Evolutionary conservation across 2,797 vertebrate genomes (phyloP).

Genomic region (Hipposideros larvatus): DNA sequence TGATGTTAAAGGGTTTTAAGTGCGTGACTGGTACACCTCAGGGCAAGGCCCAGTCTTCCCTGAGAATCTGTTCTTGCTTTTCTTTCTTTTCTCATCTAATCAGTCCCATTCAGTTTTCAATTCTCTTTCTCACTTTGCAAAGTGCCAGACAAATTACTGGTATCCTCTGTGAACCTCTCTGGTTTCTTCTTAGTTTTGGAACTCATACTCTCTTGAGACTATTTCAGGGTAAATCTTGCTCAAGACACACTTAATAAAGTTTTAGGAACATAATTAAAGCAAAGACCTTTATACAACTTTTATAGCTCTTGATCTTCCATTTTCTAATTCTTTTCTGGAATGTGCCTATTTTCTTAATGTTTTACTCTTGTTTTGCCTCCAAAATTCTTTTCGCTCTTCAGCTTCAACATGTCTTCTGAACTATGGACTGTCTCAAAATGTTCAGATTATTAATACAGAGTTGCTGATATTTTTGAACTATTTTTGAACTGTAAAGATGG

Average conservation of each 20-base stretch:
- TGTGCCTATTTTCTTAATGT: not conserved
- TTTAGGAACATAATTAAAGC: conserved; percentile 17
- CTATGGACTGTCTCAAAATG: too few species aligned
- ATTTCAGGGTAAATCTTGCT: conserved; percentile 50
- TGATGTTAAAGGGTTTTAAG: conserved; percentile 80
- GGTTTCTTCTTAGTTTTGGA: conserved; percentile 60
- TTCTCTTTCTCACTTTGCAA: conserved; percentile 77
- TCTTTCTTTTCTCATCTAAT: conserved; percentile 76
- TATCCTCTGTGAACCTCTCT: conserved; percentile 67
- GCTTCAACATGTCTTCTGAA: not conserved
- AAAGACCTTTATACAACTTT: not conserved
- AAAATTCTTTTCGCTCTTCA: not conserved
- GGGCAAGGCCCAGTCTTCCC: conserved; percentile 72
- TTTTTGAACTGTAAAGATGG: not conserved
- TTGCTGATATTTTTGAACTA: not conserved
- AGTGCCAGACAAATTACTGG: conserved; percentile 80
- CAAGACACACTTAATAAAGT: conserved; percentile 2
- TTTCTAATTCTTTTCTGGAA: not conserved
- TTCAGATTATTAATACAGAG: not conserved
- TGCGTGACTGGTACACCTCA: conserved; percentile 82
- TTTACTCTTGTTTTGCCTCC: not conserved
- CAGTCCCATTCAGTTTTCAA: conserved; percentile 72
- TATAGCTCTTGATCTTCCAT: not conserved
- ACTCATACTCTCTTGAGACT: not conserved
- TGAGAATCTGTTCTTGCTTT: conserved; percentile 80